These are phyloP conservation scores for Listronotus bonariensis DNA, from an alignment of 1,140 invertebrate genomes.

Conservation along the genomic window DNA sequence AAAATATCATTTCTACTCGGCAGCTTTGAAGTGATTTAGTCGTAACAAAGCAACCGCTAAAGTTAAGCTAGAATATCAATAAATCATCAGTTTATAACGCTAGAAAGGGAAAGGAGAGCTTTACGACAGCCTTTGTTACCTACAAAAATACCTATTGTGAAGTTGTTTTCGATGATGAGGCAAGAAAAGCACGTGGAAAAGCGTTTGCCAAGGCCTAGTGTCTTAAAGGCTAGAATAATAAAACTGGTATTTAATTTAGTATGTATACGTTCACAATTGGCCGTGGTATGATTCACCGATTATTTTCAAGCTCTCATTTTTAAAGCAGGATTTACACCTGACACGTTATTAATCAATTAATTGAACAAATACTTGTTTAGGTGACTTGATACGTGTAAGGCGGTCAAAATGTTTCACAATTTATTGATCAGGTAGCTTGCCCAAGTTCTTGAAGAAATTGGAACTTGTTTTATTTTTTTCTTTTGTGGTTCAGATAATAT, in stretches of 20 bases:
- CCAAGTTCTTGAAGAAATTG: neutral
- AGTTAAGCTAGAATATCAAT: slow-evolving; percentile 44
- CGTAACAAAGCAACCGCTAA: slow-evolving; percentile 36
- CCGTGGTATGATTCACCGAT: no score
- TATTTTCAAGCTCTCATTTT: no score
- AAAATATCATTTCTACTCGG: slow-evolving; percentile 33
- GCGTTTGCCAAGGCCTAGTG: slow-evolving; percentile 1
- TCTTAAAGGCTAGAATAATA: neutral
- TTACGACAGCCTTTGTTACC: slow-evolving; percentile 51
- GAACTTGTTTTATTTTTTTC: no score
- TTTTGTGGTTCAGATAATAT: no score
- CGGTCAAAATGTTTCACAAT: no score
- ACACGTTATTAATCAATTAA: no score
- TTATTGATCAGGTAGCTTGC: neutral
- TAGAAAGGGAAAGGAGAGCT: slow-evolving; percentile 42
- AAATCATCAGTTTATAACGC: slow-evolving; percentile 49
- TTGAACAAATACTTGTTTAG: no score
- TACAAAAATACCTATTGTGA: slow-evolving; percentile 52
- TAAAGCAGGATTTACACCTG: no score
- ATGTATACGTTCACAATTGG: no score
- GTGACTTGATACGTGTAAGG: no score
- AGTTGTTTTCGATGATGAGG: slow-evolving; percentile 44
- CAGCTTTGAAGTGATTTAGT: slow-evolving; percentile 35
- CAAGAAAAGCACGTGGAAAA: slow-evolving; percentile 46
- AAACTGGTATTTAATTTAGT: no score